These are phyloP conservation scores for Thamnaconus septentrionalis DNA, from an alignment of 2,113 vertebrate genomes.

Conservation along the genomic window DNA sequence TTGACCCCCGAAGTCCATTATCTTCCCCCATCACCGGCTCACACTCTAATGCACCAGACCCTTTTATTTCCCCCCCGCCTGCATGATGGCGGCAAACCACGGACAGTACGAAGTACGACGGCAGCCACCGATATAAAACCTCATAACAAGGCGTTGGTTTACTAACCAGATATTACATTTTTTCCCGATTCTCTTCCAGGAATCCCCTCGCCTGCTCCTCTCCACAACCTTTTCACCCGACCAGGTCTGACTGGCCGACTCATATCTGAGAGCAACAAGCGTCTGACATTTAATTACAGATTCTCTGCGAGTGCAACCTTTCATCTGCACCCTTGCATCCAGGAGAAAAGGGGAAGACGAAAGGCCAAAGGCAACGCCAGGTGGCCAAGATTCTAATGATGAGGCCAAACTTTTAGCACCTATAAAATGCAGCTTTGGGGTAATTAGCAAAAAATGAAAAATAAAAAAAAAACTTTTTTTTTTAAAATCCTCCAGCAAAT, in stretches of 20 bases:
- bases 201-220: constrained; percentile 10
- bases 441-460: too few species aligned
- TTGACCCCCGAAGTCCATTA: not conserved
- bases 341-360: constrained; percentile 42
- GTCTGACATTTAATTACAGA: constrained; percentile 50
- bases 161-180: too few species aligned
- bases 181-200: constrained; percentile 28
- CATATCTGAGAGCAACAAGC: constrained; percentile 13
- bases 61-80: too few species aligned
- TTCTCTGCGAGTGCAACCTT: constrained; percentile 56
- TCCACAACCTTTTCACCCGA: not conserved
- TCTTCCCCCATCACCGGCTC: too few species aligned
- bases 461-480: too few species aligned
- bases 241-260: constrained; percentile 32
- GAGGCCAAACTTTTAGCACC: not conserved
- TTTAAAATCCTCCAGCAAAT: too few species aligned
- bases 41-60: too few species aligned
- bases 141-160: too few species aligned
- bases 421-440: too few species aligned
- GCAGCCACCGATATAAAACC: too few species aligned
- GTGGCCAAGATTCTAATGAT: constrained; percentile 9
- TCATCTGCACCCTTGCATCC: constrained; percentile 27
- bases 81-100: too few species aligned
- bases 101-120: too few species aligned
- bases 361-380: constrained; percentile 4